A percentile compares a stretch with the other conserved stretches of the same genome.
Conservation (phyloP, 2,113 vertebrate genomes). For the Agapornis roseicollis region DNA sequence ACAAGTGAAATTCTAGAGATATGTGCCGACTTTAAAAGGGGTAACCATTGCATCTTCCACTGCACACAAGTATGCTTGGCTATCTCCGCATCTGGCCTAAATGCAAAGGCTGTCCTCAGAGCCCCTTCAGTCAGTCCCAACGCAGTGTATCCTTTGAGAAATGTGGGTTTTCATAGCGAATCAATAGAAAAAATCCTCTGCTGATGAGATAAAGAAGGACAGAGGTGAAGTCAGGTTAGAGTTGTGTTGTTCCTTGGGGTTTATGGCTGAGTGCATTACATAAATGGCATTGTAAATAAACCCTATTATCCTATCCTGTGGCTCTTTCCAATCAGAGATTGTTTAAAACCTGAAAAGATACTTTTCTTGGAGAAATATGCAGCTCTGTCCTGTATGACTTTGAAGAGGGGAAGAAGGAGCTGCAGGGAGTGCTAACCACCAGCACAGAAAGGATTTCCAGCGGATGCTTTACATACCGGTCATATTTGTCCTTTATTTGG, state of each 20-base stretch:
- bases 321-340: not conserved
- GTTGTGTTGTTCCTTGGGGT: not conserved
- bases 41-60: not conserved
- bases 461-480: slow-evolving; percentile 74
- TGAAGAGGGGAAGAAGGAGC: not conserved
- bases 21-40: not conserved
- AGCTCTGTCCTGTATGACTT: not conserved
- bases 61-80: not conserved
- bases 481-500: slow-evolving; percentile 84
- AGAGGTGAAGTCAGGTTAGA: slow-evolving; percentile 22
- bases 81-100: not conserved
- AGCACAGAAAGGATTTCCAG: not conserved
- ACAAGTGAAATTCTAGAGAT: not conserved
- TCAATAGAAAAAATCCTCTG: not conserved
- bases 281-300: not conserved
- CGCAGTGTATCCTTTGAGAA: not conserved
- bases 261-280: not conserved
- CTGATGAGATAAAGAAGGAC: not conserved
- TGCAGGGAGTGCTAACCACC: not conserved
- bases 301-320: not conserved
- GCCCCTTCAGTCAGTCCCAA: not conserved
- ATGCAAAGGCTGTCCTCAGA: not conserved
- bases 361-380: not conserved
- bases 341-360: not conserved
- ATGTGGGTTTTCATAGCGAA: not conserved